Evolutionary conservation across 2,113 vertebrate genomes (phyloP), one percentile per base, ranked within the genome.

Genomic region (Malurus melanocephalus): DNA sequence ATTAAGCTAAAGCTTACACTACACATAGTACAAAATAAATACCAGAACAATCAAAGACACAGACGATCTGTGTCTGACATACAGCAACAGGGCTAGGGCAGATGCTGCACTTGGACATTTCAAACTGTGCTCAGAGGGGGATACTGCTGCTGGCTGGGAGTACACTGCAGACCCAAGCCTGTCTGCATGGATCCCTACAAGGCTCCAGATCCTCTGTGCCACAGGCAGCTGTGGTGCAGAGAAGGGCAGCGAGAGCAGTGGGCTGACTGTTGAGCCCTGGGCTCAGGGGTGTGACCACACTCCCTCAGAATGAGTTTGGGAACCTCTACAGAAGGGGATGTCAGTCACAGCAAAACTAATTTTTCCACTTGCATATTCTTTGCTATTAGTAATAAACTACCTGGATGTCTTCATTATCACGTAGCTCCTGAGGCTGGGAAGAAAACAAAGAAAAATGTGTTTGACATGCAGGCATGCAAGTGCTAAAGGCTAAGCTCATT

Each of bases 151-250:
- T 65, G 68, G 6, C 23, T 42, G 32, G 6, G 18, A 28, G 35
- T 22, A 18, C 23, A 32, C 23, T 1, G 13, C 35, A 30, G 77
- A 48, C 5, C 18, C 49, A 73, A 42, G 14, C 4, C 5, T 4
- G 9, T 5, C 24, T 48, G 24, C 13, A 1, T 15, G 33, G 56
- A 42, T 49, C 11, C 65, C 9, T 22, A 48, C 46, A 48, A 12
- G 21, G 2, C 30, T 2, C 13, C 21, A 49, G 65, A 46, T 7
- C 28, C 13, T 46, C 16, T 16, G 0, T 8, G 12, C 30, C 38
- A 27, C 16, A 16, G 40, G 2, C 8, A 0, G 0, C 8, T 19
- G 21, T 1, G 0, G 16, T 30, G 19, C 23, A 59, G 45, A 49
- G 45, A 19, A 46, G 10, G 35, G 11, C 46, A 33, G 11, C 17